Conservation (phyloP, 1,140 invertebrate genomes). For the Drosophila insularis region DNA sequence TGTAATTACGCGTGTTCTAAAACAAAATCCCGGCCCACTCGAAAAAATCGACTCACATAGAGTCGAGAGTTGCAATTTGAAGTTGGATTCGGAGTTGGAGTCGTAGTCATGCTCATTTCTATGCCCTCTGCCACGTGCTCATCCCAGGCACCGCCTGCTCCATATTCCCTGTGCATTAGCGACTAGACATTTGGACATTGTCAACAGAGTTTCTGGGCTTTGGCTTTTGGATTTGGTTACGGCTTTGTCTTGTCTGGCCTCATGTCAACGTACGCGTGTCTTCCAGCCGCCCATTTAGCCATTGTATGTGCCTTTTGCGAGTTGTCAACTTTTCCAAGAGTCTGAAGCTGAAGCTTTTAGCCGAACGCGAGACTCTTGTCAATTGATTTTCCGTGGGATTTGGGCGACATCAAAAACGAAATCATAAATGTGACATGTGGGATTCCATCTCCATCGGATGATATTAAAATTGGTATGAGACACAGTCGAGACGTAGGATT, state of each 20-base stretch:
- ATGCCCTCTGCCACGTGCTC: constrained; percentile 44
- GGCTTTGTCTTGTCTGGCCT: constrained; percentile 47
- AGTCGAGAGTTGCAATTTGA: constrained; percentile 14
- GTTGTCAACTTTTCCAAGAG: constrained; percentile 66
- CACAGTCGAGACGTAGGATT: neutral
- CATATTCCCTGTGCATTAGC: constrained; percentile 65
- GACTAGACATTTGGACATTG: constrained; percentile 74
- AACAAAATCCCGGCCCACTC: constrained; percentile 73
- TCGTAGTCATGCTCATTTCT: constrained; percentile 46
- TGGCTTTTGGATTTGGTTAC: constrained; percentile 56
- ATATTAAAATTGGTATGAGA: neutral
- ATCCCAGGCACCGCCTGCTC: constrained; percentile 19
- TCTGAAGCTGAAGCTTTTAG: constrained; percentile 51
- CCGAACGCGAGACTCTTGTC: constrained; percentile 42
- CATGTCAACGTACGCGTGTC: constrained; percentile 54
- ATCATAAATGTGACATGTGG: constrained; percentile 65
- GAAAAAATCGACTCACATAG: constrained; percentile 34
- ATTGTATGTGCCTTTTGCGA: constrained; percentile 27
- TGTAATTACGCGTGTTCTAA: constrained; percentile 78
- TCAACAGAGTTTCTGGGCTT: constrained; percentile 62
- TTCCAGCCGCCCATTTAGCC: constrained; percentile 25
- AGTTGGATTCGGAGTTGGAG: neutral
- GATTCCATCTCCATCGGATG: neutral
- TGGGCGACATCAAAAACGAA: constrained; percentile 68
- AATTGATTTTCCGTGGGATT: constrained; percentile 68